Conservation (phyloP, 2,888 invertebrate genomes). For the Perizoma affinitatum region DNA sequence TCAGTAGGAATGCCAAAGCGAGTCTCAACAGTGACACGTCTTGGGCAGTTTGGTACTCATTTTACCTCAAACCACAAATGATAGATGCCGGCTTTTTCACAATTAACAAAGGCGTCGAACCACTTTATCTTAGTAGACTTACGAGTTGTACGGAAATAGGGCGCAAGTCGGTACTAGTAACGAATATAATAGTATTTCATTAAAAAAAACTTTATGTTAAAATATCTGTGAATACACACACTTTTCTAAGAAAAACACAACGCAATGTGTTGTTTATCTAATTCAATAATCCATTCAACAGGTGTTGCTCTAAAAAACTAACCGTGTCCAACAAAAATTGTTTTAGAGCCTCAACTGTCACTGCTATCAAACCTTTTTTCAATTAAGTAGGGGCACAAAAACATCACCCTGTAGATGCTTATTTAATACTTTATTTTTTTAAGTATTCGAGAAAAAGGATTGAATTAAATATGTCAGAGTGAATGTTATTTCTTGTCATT, state of each 20-base stretch:
- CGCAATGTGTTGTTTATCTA: slow-evolving; percentile 62
- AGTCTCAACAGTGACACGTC: too few species aligned
- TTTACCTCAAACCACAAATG: too few species aligned
- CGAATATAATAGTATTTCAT: too few species aligned
- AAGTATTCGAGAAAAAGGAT: slow-evolving; percentile 45
- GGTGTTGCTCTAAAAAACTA: slow-evolving; percentile 70
- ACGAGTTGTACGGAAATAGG: too few species aligned
- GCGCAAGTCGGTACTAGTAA: too few species aligned
- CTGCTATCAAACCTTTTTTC: slow-evolving; percentile 71
- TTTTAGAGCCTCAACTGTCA: slow-evolving; percentile 75
- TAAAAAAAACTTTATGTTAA: too few species aligned
- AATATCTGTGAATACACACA: slow-evolving; percentile 13
- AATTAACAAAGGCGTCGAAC: too few species aligned
- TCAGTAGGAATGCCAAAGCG: too few species aligned
- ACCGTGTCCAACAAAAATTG: slow-evolving; percentile 72
- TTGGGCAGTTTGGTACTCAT: too few species aligned
- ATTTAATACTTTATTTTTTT: slow-evolving; percentile 39
- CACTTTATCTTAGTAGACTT: too few species aligned
- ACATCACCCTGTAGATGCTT: slow-evolving; percentile 43
- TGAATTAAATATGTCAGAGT: slow-evolving; percentile 58
- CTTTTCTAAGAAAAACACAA: slow-evolving; percentile 43
- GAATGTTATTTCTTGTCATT: slow-evolving; percentile 48
- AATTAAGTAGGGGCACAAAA: slow-evolving; percentile 49
- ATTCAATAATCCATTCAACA: slow-evolving; percentile 72
- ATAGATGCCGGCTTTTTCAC: too few species aligned